Percentiles rank a stretch among this genome's conserved stretches.
Evolutionary conservation across 2,888 invertebrate genomes (phyloP).

Genomic region (Phoronis australis): DNA sequence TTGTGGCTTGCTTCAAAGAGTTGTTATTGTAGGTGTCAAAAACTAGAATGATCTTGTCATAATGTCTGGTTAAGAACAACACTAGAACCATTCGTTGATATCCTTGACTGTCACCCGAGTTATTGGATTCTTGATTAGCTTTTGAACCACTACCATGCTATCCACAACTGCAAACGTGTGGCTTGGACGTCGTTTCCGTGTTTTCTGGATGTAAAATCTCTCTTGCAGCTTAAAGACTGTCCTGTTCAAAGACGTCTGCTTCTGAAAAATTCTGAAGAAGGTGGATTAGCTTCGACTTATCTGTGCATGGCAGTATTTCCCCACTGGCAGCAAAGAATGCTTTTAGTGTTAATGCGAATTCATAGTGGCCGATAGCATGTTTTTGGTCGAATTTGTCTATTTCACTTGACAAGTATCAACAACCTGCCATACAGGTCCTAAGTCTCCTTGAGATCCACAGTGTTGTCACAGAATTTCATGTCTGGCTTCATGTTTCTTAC

Average conservation of each 20-base stretch:
- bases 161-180: not conserved
- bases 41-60: no score
- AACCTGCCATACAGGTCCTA: no score
- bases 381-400: conserved; percentile 9
- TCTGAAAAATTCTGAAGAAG: conserved; percentile 3
- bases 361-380: no score
- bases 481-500: conserved; percentile 8
- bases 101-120: not conserved
- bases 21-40: no score
- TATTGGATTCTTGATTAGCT: conserved; percentile 1
- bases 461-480: conserved; percentile 9
- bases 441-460: conserved; percentile 13
- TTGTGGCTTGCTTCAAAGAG: no score
- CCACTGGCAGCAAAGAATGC: conserved; percentile 7
- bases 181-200: no score
- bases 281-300: conserved; percentile 8
- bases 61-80: no score
- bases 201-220: no score
- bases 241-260: no score
- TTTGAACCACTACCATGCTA: conserved; percentile 2
- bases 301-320: conserved; percentile 5
- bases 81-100: conserved; percentile 3
- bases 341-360: conserved; percentile 7
- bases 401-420: conserved; percentile 9
- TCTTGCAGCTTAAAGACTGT: not conserved